phyloP scores from a whole-genome alignment of 2,888 invertebrate genomes.

The Tolmerus cingulatus region DNA sequence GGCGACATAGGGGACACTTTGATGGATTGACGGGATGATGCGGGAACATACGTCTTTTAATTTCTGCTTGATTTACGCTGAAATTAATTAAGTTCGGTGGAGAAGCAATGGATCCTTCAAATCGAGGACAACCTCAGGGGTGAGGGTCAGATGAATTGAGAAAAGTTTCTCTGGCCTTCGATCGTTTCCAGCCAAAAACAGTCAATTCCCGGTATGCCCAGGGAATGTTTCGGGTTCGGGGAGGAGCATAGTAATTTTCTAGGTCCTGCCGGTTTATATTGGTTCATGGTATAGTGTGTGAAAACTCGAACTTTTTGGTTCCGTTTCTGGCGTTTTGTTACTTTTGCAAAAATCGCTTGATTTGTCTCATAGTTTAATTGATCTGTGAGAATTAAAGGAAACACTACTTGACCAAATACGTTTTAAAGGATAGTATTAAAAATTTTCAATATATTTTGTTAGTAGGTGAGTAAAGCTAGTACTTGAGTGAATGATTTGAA shows the following conservation, averaged over 20 bases:
- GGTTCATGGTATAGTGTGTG: neutral
- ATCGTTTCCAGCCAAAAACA: neutral
- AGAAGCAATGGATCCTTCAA: neutral
- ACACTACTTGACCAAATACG: neutral
- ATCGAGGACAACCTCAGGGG: neutral
- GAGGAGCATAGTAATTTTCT: neutral
- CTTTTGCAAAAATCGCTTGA: neutral
- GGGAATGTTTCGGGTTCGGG: neutral
- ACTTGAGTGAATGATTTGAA: no score
- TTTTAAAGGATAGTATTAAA: neutral
- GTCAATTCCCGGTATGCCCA: neutral
- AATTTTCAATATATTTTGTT: neutral
- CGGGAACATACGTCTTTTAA: neutral
- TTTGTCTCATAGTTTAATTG: neutral
- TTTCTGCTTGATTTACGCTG: neutral
- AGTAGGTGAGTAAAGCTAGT: no score
- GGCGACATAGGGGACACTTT: neutral
- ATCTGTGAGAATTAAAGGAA: neutral
- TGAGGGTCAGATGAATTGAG: neutral
- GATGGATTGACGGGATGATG: neutral
- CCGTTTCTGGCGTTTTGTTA: neutral
- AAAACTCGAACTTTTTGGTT: neutral
- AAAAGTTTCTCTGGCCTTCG: neutral
- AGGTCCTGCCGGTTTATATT: neutral
- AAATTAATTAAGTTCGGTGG: neutral